Percentiles rank a stretch among this genome's conserved stretches.
These are phyloP conservation scores for Platichthys flesus DNA, from an alignment of 2,113 vertebrate species.

Conservation along the genomic window DNA sequence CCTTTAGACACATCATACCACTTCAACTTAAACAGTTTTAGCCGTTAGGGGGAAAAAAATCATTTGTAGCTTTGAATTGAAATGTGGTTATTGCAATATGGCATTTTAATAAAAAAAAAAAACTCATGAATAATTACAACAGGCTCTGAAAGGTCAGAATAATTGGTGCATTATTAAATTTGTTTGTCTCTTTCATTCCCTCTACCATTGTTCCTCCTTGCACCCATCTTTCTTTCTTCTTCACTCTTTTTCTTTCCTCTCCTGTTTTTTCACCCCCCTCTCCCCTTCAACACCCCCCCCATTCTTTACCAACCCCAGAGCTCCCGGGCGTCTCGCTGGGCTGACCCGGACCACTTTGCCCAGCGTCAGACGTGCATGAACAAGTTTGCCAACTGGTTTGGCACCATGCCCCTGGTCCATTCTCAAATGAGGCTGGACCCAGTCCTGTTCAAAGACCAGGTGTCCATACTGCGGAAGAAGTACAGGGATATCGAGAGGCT, in stretches of 20 bases:
- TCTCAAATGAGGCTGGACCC: slow-evolving; percentile 99
- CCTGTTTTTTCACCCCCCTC: neutral
- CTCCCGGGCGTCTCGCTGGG: slow-evolving; percentile 96
- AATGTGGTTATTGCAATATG: slow-evolving; percentile 11
- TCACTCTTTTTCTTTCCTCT: neutral
- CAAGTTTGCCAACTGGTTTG: slow-evolving; percentile 99
- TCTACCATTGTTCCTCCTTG: neutral
- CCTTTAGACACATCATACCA: slow-evolving; percentile 11
- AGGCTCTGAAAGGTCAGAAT: slow-evolving; percentile 48
- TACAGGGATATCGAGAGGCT: slow-evolving; percentile 98
- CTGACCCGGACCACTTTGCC: slow-evolving; percentile 98
- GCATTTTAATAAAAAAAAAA: slow-evolving; percentile 8
- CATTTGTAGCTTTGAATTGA: slow-evolving; percentile 32
- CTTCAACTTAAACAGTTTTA: slow-evolving; percentile 5
- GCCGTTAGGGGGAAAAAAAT: neutral
- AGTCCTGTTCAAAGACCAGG: slow-evolving; percentile 99
- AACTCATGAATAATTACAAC: slow-evolving; percentile 39
- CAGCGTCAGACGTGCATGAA: slow-evolving; percentile 99
- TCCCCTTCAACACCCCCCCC: neutral
- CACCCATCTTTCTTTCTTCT: neutral
- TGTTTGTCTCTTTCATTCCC: neutral
- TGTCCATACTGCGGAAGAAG: slow-evolving; percentile 98
- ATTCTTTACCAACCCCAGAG: slow-evolving; percentile 79
- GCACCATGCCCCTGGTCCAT: slow-evolving; percentile 98
- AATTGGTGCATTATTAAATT: slow-evolving; percentile 50